These are phyloP conservation scores for Melitaea athalia DNA, from an alignment of 2,888 invertebrate species.

Conservation along the genomic window DNA sequence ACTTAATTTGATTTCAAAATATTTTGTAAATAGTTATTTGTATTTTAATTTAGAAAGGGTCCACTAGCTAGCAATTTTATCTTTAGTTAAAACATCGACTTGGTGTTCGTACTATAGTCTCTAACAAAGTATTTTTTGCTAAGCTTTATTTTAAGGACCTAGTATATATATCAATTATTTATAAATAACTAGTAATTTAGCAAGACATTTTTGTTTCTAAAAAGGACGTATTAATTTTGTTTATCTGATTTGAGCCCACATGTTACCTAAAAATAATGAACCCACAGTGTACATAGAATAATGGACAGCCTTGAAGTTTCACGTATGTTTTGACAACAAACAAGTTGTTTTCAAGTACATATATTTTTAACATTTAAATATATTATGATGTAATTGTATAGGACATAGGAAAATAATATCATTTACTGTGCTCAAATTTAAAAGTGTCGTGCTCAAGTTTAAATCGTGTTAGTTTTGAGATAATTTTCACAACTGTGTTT, in stretches of 20 bases:
- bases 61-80: no score
- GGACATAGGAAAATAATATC: background rate
- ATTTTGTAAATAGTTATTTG: no score
- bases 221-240: conserved; percentile 7
- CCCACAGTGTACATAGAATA: conserved; percentile 22
- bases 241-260: conserved; percentile 12
- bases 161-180: no score
- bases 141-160: no score
- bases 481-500: background rate
- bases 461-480: background rate
- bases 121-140: no score
- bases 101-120: no score
- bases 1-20: no score
- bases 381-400: background rate
- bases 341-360: background rate
- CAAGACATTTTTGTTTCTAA: background rate
- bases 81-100: no score
- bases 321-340: conserved; percentile 22
- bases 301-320: conserved; percentile 29
- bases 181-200: background rate
- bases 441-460: background rate
- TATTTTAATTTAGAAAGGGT: no score
- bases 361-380: background rate
- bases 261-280: conserved; percentile 22
- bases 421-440: background rate